A percentile compares a stretch with the other conserved stretches of the same genome.
These are phyloP conservation scores for Bilobella aurantiaca DNA, from an alignment of 1,140 invertebrate genomes.

Conservation along the genomic window DNA sequence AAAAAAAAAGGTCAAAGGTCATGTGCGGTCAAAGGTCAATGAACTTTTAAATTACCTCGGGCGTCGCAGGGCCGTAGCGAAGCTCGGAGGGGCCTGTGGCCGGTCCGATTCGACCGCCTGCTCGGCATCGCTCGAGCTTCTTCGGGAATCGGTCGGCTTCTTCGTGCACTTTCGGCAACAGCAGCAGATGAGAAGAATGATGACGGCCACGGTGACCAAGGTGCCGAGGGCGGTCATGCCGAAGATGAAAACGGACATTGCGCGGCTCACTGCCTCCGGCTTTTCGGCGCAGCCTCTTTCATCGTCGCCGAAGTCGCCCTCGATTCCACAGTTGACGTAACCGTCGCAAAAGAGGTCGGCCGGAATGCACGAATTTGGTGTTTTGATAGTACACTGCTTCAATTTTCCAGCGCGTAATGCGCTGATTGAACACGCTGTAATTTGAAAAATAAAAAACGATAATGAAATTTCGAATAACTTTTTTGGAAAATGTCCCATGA, in stretches of 20 bases:
- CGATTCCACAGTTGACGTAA: slow-evolving; percentile 29
- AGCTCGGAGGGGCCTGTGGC: slow-evolving; percentile 12
- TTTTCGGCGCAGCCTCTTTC: slow-evolving; percentile 14
- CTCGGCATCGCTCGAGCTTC: not conserved
- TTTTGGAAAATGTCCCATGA: not conserved
- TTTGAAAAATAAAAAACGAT: not conserved
- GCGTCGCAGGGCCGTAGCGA: not conserved
- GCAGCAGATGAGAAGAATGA: slow-evolving; percentile 26
- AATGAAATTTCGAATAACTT: not conserved
- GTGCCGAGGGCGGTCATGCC: slow-evolving; percentile 27
- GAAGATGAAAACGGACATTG: slow-evolving; percentile 30
- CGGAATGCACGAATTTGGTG: slow-evolving; percentile 2
- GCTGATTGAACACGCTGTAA: not conserved
- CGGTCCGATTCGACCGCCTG: not conserved
- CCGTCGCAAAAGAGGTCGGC: slow-evolving; percentile 21
- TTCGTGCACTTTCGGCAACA: slow-evolving; percentile 23
- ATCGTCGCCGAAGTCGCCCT: slow-evolving; percentile 29
- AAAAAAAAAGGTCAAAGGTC: too few species aligned
- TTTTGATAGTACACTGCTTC: not conserved
- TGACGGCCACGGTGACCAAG: slow-evolving; percentile 24
- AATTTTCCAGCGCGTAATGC: not conserved
- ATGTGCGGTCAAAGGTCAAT: too few species aligned
- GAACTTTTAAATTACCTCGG: not conserved
- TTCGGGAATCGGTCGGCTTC: not conserved
- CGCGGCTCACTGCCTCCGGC: not conserved